Conservation (phyloP, 2,113 vertebrate species). For the Antechinus flavipes region DNA sequence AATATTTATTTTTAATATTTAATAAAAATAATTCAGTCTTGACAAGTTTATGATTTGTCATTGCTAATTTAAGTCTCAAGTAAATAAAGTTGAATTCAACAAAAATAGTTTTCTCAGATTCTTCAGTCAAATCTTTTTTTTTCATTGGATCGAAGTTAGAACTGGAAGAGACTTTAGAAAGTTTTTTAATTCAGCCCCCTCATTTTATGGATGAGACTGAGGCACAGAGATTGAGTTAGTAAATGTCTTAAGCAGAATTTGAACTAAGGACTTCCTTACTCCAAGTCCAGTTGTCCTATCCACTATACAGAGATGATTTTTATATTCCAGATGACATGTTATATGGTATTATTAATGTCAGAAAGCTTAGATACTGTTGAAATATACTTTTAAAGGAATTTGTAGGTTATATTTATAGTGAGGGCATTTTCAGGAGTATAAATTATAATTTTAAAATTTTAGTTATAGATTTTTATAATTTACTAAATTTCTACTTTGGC, state of each 20-base stretch:
- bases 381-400: not conserved
- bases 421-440: not conserved
- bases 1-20: not conserved
- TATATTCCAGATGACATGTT: not conserved
- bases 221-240: not conserved
- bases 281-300: not conserved
- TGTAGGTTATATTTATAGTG: not conserved
- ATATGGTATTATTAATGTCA: not conserved
- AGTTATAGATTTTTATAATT: not conserved
- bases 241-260: not conserved
- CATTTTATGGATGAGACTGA: slow-evolving; percentile 2
- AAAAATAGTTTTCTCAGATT: not conserved
- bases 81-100: not conserved
- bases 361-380: not conserved
- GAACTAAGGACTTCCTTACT: not conserved
- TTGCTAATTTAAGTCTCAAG: not conserved
- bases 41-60: not conserved
- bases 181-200: not conserved
- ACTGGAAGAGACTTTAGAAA: not conserved
- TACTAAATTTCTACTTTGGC: not conserved
- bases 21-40: not conserved
- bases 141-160: not conserved
- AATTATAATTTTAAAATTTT: not conserved
- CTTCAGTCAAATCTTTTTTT: not conserved
- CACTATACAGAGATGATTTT: not conserved